A percentile compares a stretch with the other conserved stretches of the same genome.
Conservation (phyloP, 2,888 invertebrate genomes). For the Orthosia gothica region DNA sequence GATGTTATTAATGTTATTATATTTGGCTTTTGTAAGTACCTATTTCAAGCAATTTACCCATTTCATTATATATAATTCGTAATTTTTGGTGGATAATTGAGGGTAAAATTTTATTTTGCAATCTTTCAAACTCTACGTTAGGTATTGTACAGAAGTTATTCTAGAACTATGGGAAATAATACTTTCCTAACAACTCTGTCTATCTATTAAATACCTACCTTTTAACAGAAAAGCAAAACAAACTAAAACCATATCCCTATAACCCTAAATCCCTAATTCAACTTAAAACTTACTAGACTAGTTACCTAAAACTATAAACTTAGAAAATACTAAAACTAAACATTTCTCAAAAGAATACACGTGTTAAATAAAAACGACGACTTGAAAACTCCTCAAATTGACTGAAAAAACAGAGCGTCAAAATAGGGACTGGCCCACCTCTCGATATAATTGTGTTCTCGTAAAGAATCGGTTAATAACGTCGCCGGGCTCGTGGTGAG, state of each 20-base stretch:
- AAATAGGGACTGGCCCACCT: background rate
- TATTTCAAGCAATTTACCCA: too few relatives aligned
- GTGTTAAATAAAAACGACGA: background rate
- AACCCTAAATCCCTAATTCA: background rate
- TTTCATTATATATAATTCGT: too few relatives aligned
- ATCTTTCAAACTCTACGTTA: too few relatives aligned
- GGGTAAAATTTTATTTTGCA: too few relatives aligned
- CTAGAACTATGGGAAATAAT: background rate
- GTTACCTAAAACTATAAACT: background rate
- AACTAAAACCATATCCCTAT: too few relatives aligned
- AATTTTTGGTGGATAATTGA: too few relatives aligned
- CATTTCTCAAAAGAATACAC: background rate
- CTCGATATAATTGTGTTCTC: conserved; percentile 49
- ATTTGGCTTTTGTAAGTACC: too few relatives aligned
- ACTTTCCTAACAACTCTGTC: background rate
- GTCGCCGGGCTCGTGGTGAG: conserved; percentile 64
- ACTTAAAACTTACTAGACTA: background rate
- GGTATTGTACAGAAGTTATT: background rate
- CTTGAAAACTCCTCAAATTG: conserved; percentile 12
- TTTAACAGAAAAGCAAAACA: background rate
- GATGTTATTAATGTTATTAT: too few relatives aligned
- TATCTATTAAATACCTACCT: background rate
- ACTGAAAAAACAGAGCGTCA: conserved; percentile 34
- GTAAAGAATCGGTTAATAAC: conserved; percentile 73
- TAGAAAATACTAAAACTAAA: background rate